These are phyloP conservation scores for Tricholaema leucomelas DNA, from an alignment of 2,113 vertebrate genomes.

Conservation along the genomic window DNA sequence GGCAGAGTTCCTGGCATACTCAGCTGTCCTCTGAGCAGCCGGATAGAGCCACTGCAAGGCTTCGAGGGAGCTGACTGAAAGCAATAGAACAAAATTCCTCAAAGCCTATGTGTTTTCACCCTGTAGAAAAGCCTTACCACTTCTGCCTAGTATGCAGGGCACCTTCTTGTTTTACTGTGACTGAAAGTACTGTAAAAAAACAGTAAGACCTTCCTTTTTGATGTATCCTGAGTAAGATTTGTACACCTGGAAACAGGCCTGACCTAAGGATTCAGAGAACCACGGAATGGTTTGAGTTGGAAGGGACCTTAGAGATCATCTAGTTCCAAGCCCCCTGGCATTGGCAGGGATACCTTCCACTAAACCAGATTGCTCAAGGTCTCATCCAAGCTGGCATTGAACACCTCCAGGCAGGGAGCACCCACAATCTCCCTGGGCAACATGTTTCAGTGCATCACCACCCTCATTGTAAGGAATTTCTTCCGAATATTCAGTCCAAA, in stretches of 20 bases:
- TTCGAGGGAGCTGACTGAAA: neutral
- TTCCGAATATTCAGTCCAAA: no score
- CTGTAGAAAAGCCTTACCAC: fast-evolving
- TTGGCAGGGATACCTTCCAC: no score
- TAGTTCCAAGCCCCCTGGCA: no score
- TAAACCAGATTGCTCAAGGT: no score
- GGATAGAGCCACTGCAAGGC: neutral
- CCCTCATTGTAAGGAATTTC: no score
- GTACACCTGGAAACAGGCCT: neutral
- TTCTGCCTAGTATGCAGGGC: neutral
- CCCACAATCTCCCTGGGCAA: no score
- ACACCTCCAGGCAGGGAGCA: no score
- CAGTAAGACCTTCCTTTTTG: neutral
- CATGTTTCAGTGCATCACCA: no score
- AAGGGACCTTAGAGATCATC: no score
- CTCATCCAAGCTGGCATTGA: no score
- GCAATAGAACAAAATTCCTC: neutral
- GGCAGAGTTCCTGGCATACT: neutral
- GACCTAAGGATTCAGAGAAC: neutral
- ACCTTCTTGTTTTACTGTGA: neutral
- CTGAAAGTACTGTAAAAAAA: neutral
- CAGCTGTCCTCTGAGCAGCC: slow-evolving; percentile 67
- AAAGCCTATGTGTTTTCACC: neutral
- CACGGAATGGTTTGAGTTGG: no score
- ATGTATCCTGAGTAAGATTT: neutral